Conservation (phyloP, 2,113 vertebrate genomes). For the Ornithorhynchus anatinus region DNA sequence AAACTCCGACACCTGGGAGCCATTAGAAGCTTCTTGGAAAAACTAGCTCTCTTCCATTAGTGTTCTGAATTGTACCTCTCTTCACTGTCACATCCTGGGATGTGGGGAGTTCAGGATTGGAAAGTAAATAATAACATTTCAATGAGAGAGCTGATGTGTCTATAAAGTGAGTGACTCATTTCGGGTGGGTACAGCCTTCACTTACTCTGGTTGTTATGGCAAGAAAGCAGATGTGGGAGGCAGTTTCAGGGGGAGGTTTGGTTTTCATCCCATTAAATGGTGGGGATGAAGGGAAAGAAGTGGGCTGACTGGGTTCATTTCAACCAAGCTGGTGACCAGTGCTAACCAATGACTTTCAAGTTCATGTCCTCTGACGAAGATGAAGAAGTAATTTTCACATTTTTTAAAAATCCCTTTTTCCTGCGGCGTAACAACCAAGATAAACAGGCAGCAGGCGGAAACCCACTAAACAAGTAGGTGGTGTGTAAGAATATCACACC, state of each 20-base stretch:
- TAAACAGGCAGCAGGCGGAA: conserved; percentile 58
- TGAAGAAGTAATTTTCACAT: conserved; percentile 29
- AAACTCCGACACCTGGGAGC: not conserved
- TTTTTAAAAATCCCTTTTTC: not conserved
- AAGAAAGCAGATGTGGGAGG: conserved; percentile 23
- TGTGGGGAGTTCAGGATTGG: not conserved
- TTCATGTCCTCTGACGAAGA: conserved; percentile 10
- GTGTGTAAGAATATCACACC: not conserved
- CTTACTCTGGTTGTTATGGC: conserved; percentile 31
- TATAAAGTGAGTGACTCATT: conserved; percentile 50
- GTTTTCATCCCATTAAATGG: conserved; percentile 15
- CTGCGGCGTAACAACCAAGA: conserved; percentile 11
- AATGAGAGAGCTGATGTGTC: conserved; percentile 6
- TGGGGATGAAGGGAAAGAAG: conserved; percentile 1
- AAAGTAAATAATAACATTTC: not conserved
- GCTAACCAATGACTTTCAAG: conserved; percentile 23
- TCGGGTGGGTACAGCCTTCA: conserved; percentile 30
- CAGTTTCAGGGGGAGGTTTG: conserved; percentile 4
- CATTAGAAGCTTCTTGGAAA: conserved; percentile 6
- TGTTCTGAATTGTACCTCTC: not conserved
- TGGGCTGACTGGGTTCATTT: conserved; percentile 17
- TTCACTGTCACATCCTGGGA: not conserved
- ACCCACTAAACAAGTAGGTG: conserved; percentile 33
- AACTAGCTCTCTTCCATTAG: not conserved
- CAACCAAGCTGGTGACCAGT: conserved; percentile 19